These are phyloP conservation scores for Galerucella nymphaeae DNA, from an alignment of 2,888 invertebrate genomes.

Conservation along the genomic window DNA sequence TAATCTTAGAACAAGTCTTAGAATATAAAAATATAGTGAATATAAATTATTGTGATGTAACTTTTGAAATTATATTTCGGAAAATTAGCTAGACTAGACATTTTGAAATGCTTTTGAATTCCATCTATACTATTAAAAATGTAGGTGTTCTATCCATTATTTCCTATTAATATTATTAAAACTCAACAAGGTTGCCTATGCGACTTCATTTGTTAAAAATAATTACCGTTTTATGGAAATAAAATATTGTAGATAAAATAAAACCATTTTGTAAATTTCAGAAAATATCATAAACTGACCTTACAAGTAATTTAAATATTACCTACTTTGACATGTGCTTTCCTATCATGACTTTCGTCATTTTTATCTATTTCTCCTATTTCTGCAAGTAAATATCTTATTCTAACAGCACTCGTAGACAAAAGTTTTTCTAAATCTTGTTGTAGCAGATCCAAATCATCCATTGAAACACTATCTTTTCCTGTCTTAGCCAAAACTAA, in stretches of 20 bases:
- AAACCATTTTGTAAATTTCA: no score
- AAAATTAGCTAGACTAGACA: no score
- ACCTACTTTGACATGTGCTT: constrained; percentile 58
- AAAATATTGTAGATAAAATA: no score
- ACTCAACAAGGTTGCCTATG: no score
- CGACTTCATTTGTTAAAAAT: not conserved
- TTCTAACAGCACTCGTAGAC: constrained; percentile 83
- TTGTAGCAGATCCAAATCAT: constrained; percentile 89
- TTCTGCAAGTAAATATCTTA: constrained; percentile 82
- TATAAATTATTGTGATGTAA: no score
- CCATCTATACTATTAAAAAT: no score
- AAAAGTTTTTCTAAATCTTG: constrained; percentile 87
- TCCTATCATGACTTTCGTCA: constrained; percentile 67
- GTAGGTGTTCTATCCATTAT: no score
- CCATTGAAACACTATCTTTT: constrained; percentile 85
- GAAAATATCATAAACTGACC: not conserved
- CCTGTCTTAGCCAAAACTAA: constrained; percentile 73
- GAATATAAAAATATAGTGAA: no score
- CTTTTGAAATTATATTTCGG: no score
- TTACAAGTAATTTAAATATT: constrained; percentile 3
- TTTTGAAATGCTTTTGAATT: no score
- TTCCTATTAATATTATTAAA: no score
- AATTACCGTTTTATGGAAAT: not conserved
- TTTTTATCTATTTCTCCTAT: constrained; percentile 66
- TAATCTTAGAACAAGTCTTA: no score